Evolutionary conservation across 2,888 invertebrate species (phyloP), one percentile per base, ranked within the genome.

Genomic region (Dynastes grantii): DNA sequence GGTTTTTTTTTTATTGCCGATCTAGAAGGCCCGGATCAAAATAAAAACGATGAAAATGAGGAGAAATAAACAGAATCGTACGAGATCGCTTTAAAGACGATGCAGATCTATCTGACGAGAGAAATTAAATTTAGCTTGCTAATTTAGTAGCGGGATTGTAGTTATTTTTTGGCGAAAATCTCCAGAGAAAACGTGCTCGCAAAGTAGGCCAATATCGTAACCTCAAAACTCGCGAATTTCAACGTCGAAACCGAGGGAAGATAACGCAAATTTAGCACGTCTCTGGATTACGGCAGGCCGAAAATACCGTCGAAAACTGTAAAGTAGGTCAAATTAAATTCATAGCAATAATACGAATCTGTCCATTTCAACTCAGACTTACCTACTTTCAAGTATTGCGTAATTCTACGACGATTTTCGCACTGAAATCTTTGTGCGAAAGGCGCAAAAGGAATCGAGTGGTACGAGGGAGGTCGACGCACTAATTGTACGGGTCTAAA

Each of bases 151-250:
- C 2, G 32, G 32, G 32, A 37, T 2, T 11, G 45, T 45, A 45
- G 45, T 45, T 45, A 45, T 45, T 45, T 45, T 45, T 45, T 45
- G 45, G 45, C 45, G 45, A 45, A 11, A 45, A 45, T 45, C 8
- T 45, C 45, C 45, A 22, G 22, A n/a, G 55, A 58, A 58, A 58
- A 58, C 55, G 55, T 58, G 55, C 22, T 55, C 22, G 55, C 55
- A 58, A 58, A 58, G 55, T 58, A 58, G 55, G 55, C 55, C 55
- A 55, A 55, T 55, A 55, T 55, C 55, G 55, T 55, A 55, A 55
- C 55, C 55, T 55, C 55, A 55, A 55, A 55, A 55, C 16, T 53
- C 53, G 53, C 53, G 53, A 53, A 53, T 58, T 45, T 45, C 9
- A 16, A 22, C 8, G 55, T 8, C 22, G 55, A 4, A n/a, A 16